These are phyloP conservation scores for Huso huso DNA, from an alignment of 2,797 vertebrate species.

Conservation along the genomic window DNA sequence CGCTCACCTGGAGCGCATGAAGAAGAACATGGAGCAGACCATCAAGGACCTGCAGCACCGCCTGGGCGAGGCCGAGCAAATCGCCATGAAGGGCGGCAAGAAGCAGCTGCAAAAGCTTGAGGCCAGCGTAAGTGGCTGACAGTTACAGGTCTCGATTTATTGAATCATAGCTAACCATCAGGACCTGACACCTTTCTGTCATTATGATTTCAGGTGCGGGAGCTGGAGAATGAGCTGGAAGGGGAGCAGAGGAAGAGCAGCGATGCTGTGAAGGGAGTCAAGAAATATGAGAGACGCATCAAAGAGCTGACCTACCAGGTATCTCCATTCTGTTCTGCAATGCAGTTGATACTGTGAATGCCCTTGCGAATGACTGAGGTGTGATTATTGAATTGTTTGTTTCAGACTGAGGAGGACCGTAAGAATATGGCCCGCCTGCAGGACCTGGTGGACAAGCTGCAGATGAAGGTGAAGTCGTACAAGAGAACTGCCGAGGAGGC, in stretches of 20 bases:
- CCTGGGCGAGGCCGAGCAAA: conserved; percentile 77
- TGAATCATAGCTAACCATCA: no score
- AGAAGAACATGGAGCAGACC: conserved; percentile 82
- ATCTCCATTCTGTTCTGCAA: no score
- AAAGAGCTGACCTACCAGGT: no score
- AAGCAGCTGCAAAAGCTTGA: conserved; percentile 81
- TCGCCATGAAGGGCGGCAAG: conserved; percentile 76
- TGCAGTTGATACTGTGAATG: neutral
- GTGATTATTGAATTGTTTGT: conserved; percentile 3
- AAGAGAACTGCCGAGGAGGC: conserved; percentile 77
- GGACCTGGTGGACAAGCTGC: conserved; percentile 81
- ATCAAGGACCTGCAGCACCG: conserved; percentile 77
- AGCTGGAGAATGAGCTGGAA: conserved; percentile 58
- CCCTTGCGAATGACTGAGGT: neutral
- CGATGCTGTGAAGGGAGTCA: conserved; percentile 53
- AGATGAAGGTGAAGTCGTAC: conserved; percentile 80
- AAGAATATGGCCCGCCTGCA: conserved; percentile 80
- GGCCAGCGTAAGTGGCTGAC: conserved; percentile 52
- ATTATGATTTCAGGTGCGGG: conserved; percentile 38
- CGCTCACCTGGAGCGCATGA: conserved; percentile 71
- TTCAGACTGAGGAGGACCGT: conserved; percentile 79
- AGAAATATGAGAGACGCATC: no score
- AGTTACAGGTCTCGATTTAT: neutral
- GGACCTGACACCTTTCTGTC: no score
- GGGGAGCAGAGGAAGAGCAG: conserved; percentile 50